Base-by-base conservation (phyloP, 2,888 invertebrate species). In the Heliconius sara region DNA sequence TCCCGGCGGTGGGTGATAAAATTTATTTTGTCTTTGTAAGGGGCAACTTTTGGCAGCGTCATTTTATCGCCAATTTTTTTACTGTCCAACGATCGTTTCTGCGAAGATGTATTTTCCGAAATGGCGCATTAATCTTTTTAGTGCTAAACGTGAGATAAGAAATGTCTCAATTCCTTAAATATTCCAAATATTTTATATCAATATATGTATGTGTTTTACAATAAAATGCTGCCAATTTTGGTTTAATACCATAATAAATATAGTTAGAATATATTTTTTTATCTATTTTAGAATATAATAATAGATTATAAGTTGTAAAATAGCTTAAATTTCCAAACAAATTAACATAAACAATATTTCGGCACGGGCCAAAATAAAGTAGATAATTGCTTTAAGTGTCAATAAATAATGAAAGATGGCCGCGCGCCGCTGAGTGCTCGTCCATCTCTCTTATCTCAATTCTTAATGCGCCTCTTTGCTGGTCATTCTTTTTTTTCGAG, bases 401-500 rank as follows among this genome's bases (percentile, higher is more conserved):
- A 95, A 95, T 95, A 95, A 95, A 95, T 95, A 95, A 95, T 95
- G 95, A 93, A 9, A 94, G 93, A 91, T 88, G 90, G 88, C 91
- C 91, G 92, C 89, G 89, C 90, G 87, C 89, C 91, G 91, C 88
- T 95, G 95, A 95, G 95, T 95, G 95, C 93, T 92, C 94, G 93
- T 94, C 93, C 94, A 91, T 95, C 94, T 95, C 91, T 92, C 91
- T 95, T 95, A 95, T 95, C 95, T 94, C 93, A 91, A 92, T 92
- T 93, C 95, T 95, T 95, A 95, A 95, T 95, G 95, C 92, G 94
- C 92, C 95, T 95, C 95, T 95, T 94, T 93, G 91, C 92, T 91
- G 89, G 92, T 89, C 89, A 89, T 92, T 91, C 89, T 91, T 93
- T 92, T 60, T 91, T 91, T 92, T 85, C 83, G 85, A 85, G 7